phyloP scores from a whole-genome alignment of 2,113 vertebrate species.

The Callithrix jacchus region DNA sequence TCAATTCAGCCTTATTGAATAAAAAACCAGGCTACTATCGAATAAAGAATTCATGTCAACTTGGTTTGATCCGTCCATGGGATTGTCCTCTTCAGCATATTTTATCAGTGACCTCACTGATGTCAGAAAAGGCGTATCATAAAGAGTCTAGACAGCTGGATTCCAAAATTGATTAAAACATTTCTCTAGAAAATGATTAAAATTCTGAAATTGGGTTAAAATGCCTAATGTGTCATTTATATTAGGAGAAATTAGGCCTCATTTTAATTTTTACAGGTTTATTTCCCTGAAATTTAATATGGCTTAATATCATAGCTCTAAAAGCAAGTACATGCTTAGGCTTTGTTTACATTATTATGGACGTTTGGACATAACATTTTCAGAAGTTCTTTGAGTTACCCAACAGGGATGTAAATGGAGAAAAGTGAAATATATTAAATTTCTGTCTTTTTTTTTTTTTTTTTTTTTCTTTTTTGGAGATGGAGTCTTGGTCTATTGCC shows the following conservation, averaged over 20 bases:
- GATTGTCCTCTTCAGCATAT: neutral
- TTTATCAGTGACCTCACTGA: constrained; percentile 48
- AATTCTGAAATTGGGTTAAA: constrained; percentile 16
- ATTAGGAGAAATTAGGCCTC: neutral
- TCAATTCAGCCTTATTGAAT: neutral
- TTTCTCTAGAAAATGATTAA: neutral
- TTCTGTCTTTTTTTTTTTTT: neutral
- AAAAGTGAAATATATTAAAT: neutral
- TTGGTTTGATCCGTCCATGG: neutral
- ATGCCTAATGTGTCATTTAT: neutral
- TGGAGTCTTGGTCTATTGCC: too few species aligned
- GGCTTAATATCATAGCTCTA: neutral
- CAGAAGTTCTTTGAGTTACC: neutral
- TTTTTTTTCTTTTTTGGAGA: too few species aligned
- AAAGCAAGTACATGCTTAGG: neutral
- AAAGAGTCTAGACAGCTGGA: neutral
- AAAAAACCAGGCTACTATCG: neutral
- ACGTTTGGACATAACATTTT: neutral
- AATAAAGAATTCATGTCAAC: constrained; percentile 14
- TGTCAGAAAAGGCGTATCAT: neutral
- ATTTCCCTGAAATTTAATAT: neutral
- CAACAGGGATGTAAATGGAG: neutral
- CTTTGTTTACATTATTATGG: neutral
- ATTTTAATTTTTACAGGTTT: neutral
- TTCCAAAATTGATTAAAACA: neutral